Evolutionary conservation across 2,888 invertebrate species (phyloP).

Genomic region (Hemaris fuciformis): DNA sequence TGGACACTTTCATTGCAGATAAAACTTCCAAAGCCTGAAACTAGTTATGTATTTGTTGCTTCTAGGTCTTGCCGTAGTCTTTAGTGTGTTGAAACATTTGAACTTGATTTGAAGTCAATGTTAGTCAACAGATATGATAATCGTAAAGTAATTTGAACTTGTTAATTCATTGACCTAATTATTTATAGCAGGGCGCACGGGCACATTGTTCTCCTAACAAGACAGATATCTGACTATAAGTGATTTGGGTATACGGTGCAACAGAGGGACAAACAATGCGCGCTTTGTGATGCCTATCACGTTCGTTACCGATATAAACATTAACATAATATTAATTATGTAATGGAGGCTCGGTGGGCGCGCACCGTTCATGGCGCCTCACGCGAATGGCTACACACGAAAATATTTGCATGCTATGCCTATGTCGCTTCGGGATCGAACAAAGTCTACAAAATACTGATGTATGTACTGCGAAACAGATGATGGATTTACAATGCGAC

Average conservation of each 20-base stretch:
- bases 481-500: too few species aligned
- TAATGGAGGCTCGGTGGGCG: conserved; percentile 4
- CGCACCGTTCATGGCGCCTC: background rate
- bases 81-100: too few species aligned
- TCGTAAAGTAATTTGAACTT: background rate
- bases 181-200: background rate
- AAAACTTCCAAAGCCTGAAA: too few species aligned
- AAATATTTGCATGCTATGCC: background rate
- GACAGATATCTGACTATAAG: background rate
- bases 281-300: background rate
- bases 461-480: too few species aligned
- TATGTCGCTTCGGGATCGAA: background rate
- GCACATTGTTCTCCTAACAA: background rate
- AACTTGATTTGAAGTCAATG: too few species aligned
- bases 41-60: too few species aligned
- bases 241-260: background rate
- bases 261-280: background rate
- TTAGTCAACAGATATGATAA: background rate
- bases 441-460: too few species aligned
- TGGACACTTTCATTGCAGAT: too few species aligned
- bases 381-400: background rate
- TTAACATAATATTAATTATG: conserved; percentile 6
- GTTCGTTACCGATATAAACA: conserved; percentile 6
- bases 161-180: background rate
- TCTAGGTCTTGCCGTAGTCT: too few species aligned